Evolutionary conservation across 2,888 invertebrate genomes (phyloP), one percentile per base, ranked within the genome.

Genomic region (Erannis defoliaria): DNA sequence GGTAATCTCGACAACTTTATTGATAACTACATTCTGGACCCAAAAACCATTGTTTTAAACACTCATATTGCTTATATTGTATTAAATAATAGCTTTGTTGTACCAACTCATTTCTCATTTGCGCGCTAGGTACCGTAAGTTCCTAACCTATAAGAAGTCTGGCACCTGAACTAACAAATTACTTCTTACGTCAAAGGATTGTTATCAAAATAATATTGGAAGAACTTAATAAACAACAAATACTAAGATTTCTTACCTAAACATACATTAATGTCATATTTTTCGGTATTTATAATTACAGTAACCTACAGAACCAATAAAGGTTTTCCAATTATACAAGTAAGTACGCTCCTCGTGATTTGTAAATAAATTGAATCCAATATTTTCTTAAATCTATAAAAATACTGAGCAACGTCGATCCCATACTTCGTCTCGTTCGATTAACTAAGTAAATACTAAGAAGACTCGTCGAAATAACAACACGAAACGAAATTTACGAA

Each of bases 401-500:
- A 92, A 92, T 92, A 92, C 91, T 92, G 91, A 92, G 91, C 91
- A 92, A 91, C 81, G 80, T 89, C 82, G 81, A 85, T 89, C 89
- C 81, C 82, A 81, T 85, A 86, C 85, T 84, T 80, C 82, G 80
- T 82, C 80, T 85, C 74, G 71, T 82, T 82, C 77, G 71, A 77
- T 72, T 73, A 53, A 48, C 81, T 78, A 80, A 74, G 72, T 78
- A 80, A 74, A 71, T 76, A 72, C 51, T 53, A 73, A 78, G 72
- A 81, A 84, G 81, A 81, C 82, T 79, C 76, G 73, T 80, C 80
- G 76, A 82, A 76, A 71, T 74, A 75, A 80, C 77, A 79, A 83
- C 81, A 81, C 78, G 75, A 77, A 86, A 85, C 76, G 75, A 76
- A 85, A 78, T 74, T 77, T 83, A 78, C 77, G 85, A 85, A 81